These are phyloP conservation scores for Nebria ingens DNA, from an alignment of 1,140 invertebrate species.

Conservation along the genomic window DNA sequence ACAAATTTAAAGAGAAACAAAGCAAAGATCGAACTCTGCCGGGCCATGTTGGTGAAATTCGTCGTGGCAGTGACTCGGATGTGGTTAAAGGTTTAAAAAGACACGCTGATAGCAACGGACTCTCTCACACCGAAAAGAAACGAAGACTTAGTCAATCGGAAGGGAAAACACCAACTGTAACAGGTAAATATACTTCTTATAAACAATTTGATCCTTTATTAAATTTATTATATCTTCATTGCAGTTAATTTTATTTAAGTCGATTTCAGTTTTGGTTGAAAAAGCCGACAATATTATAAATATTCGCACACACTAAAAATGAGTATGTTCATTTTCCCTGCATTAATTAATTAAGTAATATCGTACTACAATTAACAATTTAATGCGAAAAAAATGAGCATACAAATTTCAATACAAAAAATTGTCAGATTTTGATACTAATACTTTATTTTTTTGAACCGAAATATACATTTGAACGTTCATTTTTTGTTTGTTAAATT, in stretches of 20 bases:
- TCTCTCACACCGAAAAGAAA: slow-evolving; percentile 42
- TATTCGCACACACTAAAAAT: too few relatives aligned
- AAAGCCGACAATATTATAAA: too few relatives aligned
- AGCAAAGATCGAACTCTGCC: slow-evolving; percentile 22
- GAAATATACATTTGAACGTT: too few relatives aligned
- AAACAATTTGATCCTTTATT: too few relatives aligned
- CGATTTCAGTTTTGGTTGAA: too few relatives aligned
- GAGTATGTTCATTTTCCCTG: too few relatives aligned
- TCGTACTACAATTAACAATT: too few relatives aligned
- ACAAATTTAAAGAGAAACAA: slow-evolving; percentile 26
- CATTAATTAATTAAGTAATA: too few relatives aligned
- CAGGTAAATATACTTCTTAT: background rate
- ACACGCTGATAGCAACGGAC: slow-evolving; percentile 34
- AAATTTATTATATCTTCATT: background rate
- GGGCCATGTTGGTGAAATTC: slow-evolving; percentile 26
- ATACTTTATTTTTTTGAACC: too few relatives aligned
- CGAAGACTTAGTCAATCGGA: slow-evolving; percentile 38
- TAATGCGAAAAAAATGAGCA: too few relatives aligned
- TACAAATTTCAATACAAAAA: too few relatives aligned
- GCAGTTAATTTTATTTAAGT: background rate
- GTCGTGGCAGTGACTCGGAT: slow-evolving; percentile 40
- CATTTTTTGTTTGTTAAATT: background rate
- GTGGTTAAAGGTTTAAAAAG: slow-evolving; percentile 33
- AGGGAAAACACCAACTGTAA: slow-evolving; percentile 13
- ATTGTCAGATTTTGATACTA: too few relatives aligned